Conservation (phyloP, 1,140 invertebrate species). For the Brachystomella parvula region DNA sequence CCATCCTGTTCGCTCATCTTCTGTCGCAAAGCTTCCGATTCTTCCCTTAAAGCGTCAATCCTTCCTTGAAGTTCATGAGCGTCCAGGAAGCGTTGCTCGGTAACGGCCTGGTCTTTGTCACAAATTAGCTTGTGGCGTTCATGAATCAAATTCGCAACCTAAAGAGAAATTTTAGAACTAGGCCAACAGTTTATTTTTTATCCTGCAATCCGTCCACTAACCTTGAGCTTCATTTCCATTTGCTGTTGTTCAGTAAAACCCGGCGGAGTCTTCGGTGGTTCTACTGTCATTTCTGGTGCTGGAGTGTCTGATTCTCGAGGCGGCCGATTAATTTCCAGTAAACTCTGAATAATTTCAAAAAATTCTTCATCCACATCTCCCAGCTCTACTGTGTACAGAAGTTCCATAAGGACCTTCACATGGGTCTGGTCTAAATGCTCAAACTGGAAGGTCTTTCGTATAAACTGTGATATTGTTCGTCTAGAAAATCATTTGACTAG, state of each 20-base stretch:
- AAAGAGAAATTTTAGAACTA: neutral
- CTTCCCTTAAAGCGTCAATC: neutral
- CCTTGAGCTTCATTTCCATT: neutral
- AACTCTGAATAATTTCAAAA: neutral
- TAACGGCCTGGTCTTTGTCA: neutral
- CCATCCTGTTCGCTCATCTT: neutral
- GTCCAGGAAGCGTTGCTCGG: neutral
- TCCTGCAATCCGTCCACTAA: neutral
- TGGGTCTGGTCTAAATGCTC: neutral
- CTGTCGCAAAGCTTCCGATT: neutral
- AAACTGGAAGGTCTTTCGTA: neutral
- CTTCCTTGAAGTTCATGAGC: neutral
- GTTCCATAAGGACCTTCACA: neutral
- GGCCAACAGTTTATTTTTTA: neutral
- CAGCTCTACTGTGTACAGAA: neutral
- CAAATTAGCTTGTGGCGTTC: neutral
- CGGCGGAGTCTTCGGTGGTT: neutral
- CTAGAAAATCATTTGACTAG: too few relatives aligned
- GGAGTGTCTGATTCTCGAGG: neutral
- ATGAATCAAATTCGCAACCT: neutral
- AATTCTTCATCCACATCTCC: neutral
- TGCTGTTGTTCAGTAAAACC: neutral
- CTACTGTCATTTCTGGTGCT: neutral
- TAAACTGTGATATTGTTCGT: too few relatives aligned
- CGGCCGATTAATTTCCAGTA: neutral